Conservation (phyloP, 2,888 invertebrate genomes). For the Eupithecia inturbata region DNA sequence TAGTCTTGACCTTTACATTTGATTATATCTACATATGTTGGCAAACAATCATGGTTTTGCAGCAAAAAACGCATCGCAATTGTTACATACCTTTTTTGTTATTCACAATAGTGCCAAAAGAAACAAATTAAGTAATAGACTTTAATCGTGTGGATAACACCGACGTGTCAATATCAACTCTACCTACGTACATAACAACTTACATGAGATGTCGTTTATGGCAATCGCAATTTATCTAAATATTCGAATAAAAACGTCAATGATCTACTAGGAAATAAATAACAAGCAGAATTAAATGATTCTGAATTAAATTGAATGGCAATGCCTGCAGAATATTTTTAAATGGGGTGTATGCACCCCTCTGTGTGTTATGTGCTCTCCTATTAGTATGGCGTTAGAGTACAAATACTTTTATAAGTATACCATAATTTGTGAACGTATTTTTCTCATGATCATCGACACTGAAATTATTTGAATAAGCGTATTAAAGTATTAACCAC, state of each 20-base stretch:
- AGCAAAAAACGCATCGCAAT: conserved; percentile 46
- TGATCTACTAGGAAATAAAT: not conserved
- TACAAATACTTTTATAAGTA: not conserved
- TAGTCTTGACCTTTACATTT: conserved; percentile 41
- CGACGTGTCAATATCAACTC: not conserved
- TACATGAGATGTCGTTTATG: not conserved
- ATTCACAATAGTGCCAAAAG: conserved; percentile 46
- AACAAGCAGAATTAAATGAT: not conserved
- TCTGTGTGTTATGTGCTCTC: not conserved
- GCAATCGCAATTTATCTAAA: not conserved
- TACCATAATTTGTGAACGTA: too few species aligned
- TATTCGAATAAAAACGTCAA: not conserved
- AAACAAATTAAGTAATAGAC: conserved; percentile 40
- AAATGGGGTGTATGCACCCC: not conserved
- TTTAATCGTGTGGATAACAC: conserved; percentile 15
- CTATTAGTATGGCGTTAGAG: not conserved
- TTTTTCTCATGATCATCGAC: not conserved
- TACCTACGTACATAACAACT: not conserved
- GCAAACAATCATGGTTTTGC: conserved; percentile 46
- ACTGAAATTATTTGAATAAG: not conserved
- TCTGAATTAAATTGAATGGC: not conserved
- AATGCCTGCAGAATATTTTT: not conserved
- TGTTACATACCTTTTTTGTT: conserved; percentile 42
- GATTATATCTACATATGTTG: conserved; percentile 46
- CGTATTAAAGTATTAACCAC: not conserved